Percentiles rank a stretch among this genome's conserved stretches.
Conservation (phyloP, 2,888 invertebrate genomes). For the Ceramica pisi region DNA sequence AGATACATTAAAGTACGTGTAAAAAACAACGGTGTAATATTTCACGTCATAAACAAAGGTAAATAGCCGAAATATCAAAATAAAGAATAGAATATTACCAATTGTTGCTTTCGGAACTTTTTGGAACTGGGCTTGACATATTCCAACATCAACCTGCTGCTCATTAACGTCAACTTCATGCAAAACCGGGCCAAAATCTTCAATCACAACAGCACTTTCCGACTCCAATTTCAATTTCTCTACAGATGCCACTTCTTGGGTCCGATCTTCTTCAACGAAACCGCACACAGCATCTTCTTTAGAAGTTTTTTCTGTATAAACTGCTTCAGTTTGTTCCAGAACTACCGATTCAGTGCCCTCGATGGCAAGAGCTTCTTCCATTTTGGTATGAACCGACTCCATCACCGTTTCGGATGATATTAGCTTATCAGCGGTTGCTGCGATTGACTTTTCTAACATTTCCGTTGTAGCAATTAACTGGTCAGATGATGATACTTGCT, state of each 20-base stretch:
- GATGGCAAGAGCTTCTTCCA: slow-evolving; percentile 17
- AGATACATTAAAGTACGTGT: background rate
- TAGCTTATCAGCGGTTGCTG: slow-evolving; percentile 26
- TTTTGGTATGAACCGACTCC: background rate
- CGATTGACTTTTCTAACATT: slow-evolving; percentile 40
- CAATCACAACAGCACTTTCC: slow-evolving; percentile 35
- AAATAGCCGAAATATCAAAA: background rate
- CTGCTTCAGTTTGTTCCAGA: slow-evolving; percentile 31
- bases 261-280: slow-evolving; percentile 11
- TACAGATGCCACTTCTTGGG: slow-evolving; percentile 15
- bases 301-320: slow-evolving; percentile 11
- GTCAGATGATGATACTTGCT: slow-evolving; percentile 17
- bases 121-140: slow-evolving; percentile 25
- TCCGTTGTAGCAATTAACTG: slow-evolving; percentile 39
- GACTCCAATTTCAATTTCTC: slow-evolving; percentile 33
- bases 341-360: slow-evolving; percentile 28
- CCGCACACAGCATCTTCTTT: slow-evolving; percentile 19
- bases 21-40: background rate
- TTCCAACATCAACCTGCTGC: slow-evolving; percentile 15
- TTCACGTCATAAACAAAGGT: background rate
- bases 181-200: slow-evolving; percentile 40
- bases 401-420: slow-evolving; percentile 2
- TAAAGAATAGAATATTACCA: slow-evolving; percentile 36
- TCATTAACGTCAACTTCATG: slow-evolving; percentile 31
- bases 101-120: slow-evolving; percentile 32